These are phyloP conservation scores for Stegostoma tigrinum DNA, from an alignment of 2,113 vertebrate species.

Conservation along the genomic window DNA sequence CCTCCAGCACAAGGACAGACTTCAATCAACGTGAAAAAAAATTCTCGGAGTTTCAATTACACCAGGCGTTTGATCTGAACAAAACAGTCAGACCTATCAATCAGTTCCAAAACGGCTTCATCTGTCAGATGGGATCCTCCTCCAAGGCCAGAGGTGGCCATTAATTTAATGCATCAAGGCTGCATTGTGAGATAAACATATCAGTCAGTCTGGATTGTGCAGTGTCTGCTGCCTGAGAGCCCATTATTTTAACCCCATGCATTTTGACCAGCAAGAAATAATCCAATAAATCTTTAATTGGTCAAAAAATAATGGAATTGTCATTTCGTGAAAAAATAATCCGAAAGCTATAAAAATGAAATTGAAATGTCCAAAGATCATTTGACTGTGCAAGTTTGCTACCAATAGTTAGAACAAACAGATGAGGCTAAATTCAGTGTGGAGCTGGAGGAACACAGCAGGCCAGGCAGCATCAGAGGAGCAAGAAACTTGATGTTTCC, in stretches of 20 bases:
- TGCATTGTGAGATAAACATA: not conserved
- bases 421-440: too few relatives aligned
- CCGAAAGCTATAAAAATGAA: not conserved
- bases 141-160: not conserved
- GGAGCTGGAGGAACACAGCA: not conserved
- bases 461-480: too few relatives aligned
- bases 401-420: not conserved
- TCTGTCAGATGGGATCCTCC: not conserved
- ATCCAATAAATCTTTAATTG: not conserved
- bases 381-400: not conserved
- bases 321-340: not conserved
- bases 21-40: slow-evolving; percentile 3
- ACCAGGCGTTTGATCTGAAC: not conserved
- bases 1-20: not conserved
- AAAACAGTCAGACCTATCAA: not conserved
- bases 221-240: not conserved
- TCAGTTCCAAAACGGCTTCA: not conserved
- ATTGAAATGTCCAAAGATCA: not conserved
- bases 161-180: not conserved
- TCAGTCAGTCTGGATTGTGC: not conserved
- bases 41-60: not conserved
- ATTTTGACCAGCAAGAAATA: not conserved
- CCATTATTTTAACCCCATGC: not conserved
- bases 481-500: too few relatives aligned
- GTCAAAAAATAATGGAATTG: not conserved